phyloP scores from a whole-genome alignment of 2,113 vertebrate species.

The Catharus bicknelli region DNA sequence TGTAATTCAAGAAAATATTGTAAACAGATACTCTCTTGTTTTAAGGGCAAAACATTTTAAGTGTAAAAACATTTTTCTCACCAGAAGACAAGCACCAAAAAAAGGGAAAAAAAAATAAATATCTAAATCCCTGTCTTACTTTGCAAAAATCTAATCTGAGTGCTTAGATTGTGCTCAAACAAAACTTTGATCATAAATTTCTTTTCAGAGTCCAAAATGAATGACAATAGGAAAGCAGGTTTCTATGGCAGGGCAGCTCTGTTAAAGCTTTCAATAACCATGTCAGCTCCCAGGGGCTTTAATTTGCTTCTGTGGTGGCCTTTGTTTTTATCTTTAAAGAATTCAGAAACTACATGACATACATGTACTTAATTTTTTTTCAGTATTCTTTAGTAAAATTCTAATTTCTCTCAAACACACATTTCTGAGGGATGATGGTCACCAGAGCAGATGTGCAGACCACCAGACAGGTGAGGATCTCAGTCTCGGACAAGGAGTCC shows the following conservation, averaged over 20 bases:
- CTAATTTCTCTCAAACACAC: background rate
- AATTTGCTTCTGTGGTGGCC: conserved; percentile 62
- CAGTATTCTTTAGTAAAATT: conserved; percentile 1
- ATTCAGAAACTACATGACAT: conserved; percentile 41
- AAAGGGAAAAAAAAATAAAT: background rate
- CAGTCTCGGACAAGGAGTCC: background rate
- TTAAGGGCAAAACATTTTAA: background rate
- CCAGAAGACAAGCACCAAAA: background rate
- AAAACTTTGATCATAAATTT: conserved; percentile 65
- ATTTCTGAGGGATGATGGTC: background rate
- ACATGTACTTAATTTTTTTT: background rate
- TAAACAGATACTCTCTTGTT: background rate
- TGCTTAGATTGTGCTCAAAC: conserved; percentile 1
- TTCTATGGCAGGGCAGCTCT: conserved; percentile 54
- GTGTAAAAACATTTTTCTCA: background rate
- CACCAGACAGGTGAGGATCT: conserved; percentile 12
- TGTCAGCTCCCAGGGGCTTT: conserved; percentile 63
- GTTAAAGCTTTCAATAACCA: conserved; percentile 63
- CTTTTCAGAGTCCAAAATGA: conserved; percentile 59
- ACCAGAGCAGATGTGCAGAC: background rate
- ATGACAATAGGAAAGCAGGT: conserved; percentile 51
- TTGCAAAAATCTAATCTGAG: background rate
- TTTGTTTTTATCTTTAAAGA: conserved; percentile 63
- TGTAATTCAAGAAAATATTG: background rate
- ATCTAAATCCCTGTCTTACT: background rate